Percentiles rank a stretch among this genome's conserved stretches.
These are phyloP conservation scores for Brachyopa scutellaris DNA, from an alignment of 2,888 invertebrate genomes.

Conservation along the genomic window DNA sequence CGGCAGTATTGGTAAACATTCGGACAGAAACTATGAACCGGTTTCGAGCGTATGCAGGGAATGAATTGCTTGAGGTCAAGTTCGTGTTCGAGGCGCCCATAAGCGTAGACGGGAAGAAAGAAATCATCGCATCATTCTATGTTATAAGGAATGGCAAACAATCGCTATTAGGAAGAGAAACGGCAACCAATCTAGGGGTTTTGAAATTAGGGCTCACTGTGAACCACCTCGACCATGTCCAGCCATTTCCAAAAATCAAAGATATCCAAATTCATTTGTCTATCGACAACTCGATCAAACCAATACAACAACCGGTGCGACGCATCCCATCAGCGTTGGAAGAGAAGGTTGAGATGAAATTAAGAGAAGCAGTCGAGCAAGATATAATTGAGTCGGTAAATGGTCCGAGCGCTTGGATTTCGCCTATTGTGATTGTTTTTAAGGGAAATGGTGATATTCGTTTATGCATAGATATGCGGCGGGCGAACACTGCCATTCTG, in stretches of 20 bases:
- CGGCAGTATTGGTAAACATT: background rate
- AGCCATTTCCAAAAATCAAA: slow-evolving; percentile 15
- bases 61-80: too few relatives aligned
- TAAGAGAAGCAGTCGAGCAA: too few relatives aligned
- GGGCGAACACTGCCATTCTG: slow-evolving; percentile 2
- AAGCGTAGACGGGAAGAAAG: background rate
- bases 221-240: background rate
- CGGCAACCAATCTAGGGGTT: background rate
- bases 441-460: slow-evolving; percentile 11
- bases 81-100: background rate
- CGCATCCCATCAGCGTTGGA: too few relatives aligned
- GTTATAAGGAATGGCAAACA: background rate
- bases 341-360: too few relatives aligned
- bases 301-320: too few relatives aligned
- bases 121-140: too few relatives aligned
- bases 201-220: background rate
- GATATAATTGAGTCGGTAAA: background rate
- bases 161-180: background rate
- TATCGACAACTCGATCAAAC: background rate
- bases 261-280: background rate
- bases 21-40: too few relatives aligned
- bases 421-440: background rate
- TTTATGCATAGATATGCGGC: background rate
- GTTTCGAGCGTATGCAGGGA: too few relatives aligned
- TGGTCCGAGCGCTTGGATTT: background rate